These are phyloP conservation scores for Masticophis lateralis DNA, from an alignment of 2,797 vertebrate species.

Conservation along the genomic window DNA sequence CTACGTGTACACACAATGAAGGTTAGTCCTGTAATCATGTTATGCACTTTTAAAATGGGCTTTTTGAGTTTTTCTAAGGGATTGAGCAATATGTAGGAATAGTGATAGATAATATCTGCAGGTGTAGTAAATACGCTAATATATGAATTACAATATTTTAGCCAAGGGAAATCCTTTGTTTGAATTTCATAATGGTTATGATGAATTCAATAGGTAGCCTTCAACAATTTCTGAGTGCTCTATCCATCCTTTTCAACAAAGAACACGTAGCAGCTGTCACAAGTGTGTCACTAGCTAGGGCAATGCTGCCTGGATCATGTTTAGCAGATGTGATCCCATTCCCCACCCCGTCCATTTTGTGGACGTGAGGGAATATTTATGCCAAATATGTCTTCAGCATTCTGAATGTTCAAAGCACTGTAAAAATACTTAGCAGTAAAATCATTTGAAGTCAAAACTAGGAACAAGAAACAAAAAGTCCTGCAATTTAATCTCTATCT, in stretches of 20 bases:
- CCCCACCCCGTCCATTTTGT: not conserved
- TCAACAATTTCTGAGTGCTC: not conserved
- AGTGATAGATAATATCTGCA: not conserved
- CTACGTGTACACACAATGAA: not conserved
- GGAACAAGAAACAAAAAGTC: not conserved
- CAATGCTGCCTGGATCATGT: not conserved
- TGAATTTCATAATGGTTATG: not conserved
- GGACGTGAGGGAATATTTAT: not conserved
- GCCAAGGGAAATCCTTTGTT: not conserved
- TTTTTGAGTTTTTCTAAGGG: not conserved
- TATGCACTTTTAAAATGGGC: not conserved
- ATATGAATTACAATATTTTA: not conserved
- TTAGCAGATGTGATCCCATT: not conserved
- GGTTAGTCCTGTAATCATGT: not conserved
- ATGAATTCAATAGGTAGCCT: not conserved
- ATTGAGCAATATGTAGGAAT: not conserved
- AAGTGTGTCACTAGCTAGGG: not conserved
- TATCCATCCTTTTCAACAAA: not conserved
- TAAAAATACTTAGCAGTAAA: not conserved
- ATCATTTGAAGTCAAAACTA: not conserved
- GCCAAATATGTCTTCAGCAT: not conserved
- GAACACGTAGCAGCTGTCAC: not conserved
- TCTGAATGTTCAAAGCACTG: not conserved
- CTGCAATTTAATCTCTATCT: not conserved
- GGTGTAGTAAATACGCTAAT: not conserved